These are phyloP conservation scores for Megaceryle torquata DNA, from an alignment of 2,113 vertebrate species.

Conservation along the genomic window DNA sequence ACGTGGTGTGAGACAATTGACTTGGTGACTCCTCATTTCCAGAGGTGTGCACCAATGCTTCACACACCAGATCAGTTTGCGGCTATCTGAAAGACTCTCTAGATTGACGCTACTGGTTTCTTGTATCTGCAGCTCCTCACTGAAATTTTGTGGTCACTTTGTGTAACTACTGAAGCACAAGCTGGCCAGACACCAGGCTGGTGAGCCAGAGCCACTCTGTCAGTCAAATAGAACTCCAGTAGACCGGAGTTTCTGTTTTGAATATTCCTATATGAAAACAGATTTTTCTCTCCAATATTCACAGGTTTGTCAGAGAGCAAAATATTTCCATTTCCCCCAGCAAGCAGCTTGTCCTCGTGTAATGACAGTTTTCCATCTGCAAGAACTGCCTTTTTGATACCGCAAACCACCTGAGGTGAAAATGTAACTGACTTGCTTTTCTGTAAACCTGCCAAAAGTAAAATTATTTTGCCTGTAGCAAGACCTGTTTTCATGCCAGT, in stretches of 20 bases:
- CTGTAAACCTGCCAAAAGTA: constrained; percentile 57
- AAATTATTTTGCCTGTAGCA: constrained; percentile 55
- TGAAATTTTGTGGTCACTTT: neutral
- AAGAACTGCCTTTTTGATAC: constrained; percentile 58
- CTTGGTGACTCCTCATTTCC: neutral
- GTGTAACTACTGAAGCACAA: neutral
- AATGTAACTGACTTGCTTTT: constrained; percentile 54
- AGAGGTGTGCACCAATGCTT: accelerated
- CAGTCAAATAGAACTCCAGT: constrained; percentile 21
- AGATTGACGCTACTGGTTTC: neutral
- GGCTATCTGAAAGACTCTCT: neutral
- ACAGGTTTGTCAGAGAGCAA: constrained; percentile 46
- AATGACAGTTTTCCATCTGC: constrained; percentile 65
- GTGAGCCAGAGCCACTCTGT: neutral
- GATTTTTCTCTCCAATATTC: constrained; percentile 35
- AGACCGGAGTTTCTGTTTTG: constrained; percentile 17
- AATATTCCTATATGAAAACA: constrained; percentile 24
- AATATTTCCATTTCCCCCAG: constrained; percentile 55
- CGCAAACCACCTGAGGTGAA: constrained; percentile 64
- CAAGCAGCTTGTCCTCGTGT: constrained; percentile 56
- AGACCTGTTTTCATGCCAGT: constrained; percentile 6
- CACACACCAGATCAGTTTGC: neutral
- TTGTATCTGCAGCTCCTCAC: neutral
- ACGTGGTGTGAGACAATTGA: accelerated
- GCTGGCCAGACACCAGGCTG: neutral